Evolutionary conservation across 1,140 invertebrate species (phyloP), one percentile per base, ranked within the genome.

Genomic region (Cyrtorhinus lividipennis): DNA sequence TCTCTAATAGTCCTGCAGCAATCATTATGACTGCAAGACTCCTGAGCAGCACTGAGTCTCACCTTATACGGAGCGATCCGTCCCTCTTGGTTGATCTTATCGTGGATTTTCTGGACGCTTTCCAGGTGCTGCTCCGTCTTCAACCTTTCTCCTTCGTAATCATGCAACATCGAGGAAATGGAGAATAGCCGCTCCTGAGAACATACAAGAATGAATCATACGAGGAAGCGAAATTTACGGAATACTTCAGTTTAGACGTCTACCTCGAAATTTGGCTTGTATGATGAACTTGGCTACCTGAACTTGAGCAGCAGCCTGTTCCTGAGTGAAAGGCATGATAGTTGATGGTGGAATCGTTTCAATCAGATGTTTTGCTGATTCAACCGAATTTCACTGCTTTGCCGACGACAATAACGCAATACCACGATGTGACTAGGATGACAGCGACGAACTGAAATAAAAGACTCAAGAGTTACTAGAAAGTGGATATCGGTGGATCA

Each of bases 111-210:
- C 15, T 83, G 74, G 63, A 94, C 83, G 64, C 84, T 83, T 26
- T 83, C 83, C 59, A 93, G 79, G 64, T 87, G 90, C 38, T 83
- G 81, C 68, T 93, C 90, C 67, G 85, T 88, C 45, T 83, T 77
- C 27, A 77, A 77, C 48, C 89, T 78, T 67, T 90, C 87, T 66
- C 82, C 81, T 73, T 94, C 85, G 67, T 93, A 84, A 60, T 92
- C 84, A 71, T 86, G 83, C 27, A 92, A 80, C 5, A 89, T 72
- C 56, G 81, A 79, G 68, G 88, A 84, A 2, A 93, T 75, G 27
- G 83, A 81, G 70, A 88, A 85, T 13, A 93, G 72, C 27, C 86
- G 79, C 68, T 94, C 90, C 81, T 91, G 65, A 10, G 24, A 59
- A 38, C 5, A 38, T 38, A 38, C 30, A 15, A 15, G 15, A 38